Conservation (phyloP, 2,113 vertebrate species). For the Nycticebus coucang region DNA sequence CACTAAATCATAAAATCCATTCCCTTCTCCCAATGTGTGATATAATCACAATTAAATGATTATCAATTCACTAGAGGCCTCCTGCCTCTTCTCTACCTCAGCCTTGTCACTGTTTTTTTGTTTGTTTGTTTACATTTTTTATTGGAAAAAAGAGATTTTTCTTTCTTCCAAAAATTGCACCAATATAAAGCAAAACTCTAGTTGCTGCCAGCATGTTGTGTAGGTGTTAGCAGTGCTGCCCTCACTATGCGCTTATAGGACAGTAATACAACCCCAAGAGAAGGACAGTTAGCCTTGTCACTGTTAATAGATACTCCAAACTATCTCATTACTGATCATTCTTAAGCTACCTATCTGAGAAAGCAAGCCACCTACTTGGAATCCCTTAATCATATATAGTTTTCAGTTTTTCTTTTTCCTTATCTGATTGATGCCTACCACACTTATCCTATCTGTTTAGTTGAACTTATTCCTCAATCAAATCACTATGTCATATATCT, state of each 20-base stretch:
- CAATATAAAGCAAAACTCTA: too few species aligned
- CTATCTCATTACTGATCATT: not conserved
- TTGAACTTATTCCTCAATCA: not conserved
- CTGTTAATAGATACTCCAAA: not conserved
- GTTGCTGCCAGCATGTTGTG: too few species aligned
- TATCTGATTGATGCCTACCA: not conserved
- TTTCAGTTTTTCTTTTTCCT: not conserved
- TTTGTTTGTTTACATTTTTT: too few species aligned
- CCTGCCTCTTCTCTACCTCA: not conserved
- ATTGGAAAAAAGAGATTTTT: too few species aligned
- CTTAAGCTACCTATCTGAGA: not conserved
- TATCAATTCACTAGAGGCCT: not conserved
- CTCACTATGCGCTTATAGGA: too few species aligned
- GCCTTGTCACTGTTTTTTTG: not conserved
- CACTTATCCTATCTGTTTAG: not conserved
- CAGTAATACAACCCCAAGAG: too few species aligned
- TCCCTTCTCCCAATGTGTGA: not conserved
- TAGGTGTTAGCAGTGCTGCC: too few species aligned
- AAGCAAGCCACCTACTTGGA: not conserved
- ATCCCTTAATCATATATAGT: not conserved
- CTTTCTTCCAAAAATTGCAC: too few species aligned
- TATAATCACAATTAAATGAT: not conserved
- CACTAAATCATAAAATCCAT: not conserved
- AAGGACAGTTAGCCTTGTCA: not conserved
- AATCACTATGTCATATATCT: too few species aligned